Conservation (phyloP, 1,140 invertebrate species). For the Tetraneura akinire region DNA sequence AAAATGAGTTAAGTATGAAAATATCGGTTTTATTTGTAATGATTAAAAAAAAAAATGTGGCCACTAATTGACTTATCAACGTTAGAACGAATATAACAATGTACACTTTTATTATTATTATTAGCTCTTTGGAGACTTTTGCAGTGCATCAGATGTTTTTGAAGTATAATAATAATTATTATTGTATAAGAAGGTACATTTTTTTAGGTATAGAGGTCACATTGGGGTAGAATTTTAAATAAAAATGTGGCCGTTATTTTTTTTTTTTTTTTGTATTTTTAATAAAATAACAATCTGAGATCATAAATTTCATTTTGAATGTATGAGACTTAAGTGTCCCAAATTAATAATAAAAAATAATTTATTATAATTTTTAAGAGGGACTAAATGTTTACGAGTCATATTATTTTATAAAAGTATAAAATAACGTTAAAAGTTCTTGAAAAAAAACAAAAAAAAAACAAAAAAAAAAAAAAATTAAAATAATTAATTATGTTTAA, state of each 20-base stretch:
- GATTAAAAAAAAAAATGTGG: conserved; percentile 10
- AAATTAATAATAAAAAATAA: conserved; percentile 37
- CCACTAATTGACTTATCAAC: conserved; percentile 25
- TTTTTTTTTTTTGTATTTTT: background rate
- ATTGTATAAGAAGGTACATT: background rate
- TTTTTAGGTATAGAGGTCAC: background rate
- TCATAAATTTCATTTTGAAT: conserved; percentile 27
- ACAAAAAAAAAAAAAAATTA: conserved; percentile 11
- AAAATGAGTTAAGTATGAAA: conserved; percentile 23
- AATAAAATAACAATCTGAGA: conserved; percentile 17
- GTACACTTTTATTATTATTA: conserved; percentile 25
- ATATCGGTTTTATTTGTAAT: background rate
- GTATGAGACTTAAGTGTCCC: conserved; percentile 31
- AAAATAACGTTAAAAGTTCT: conserved; percentile 22
- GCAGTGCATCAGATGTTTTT: conserved; percentile 14
- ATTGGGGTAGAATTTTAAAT: background rate
- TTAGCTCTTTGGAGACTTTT: no score
- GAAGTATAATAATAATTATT: background rate
- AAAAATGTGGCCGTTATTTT: background rate
- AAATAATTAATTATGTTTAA: conserved; percentile 16
- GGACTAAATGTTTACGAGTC: conserved; percentile 21
- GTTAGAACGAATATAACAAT: background rate
- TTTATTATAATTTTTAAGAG: background rate
- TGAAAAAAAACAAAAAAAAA: conserved; percentile 6
- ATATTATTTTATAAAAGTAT: background rate